phyloP scores from a whole-genome alignment of 1,140 invertebrate genomes.

The Pseudomyrmex dendroicus region DNA sequence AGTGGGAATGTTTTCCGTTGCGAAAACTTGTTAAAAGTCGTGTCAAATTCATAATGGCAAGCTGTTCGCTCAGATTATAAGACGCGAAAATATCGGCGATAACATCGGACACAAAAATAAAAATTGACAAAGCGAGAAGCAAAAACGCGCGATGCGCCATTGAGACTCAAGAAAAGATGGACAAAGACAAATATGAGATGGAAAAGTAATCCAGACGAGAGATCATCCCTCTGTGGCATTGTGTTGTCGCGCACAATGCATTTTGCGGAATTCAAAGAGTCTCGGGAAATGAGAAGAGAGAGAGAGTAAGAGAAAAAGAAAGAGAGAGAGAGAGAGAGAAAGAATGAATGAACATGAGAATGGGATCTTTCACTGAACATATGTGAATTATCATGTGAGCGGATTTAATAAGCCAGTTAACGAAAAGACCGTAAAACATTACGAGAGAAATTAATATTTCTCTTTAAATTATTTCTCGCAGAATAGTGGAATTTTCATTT shows the following conservation, averaged over 20 bases:
- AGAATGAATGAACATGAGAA: slow-evolving; percentile 17
- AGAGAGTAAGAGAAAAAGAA: too few relatives aligned
- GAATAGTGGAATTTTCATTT: not conserved
- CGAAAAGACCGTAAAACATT: slow-evolving; percentile 41
- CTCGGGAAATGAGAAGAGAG: not conserved
- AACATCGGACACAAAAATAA: slow-evolving; percentile 5
- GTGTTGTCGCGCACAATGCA: slow-evolving; percentile 53
- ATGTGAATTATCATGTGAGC: slow-evolving; percentile 18
- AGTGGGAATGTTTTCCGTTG: not conserved
- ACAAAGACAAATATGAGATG: slow-evolving; percentile 42
- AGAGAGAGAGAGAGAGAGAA: too few relatives aligned
- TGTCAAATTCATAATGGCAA: not conserved
- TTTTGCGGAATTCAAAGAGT: slow-evolving; percentile 59
- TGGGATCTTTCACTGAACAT: not conserved
- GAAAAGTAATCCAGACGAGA: slow-evolving; percentile 43
- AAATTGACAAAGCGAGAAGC: not conserved
- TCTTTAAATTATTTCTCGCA: too few relatives aligned
- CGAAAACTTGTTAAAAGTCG: too few relatives aligned
- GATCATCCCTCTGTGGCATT: slow-evolving; percentile 41
- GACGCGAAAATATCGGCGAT: not conserved
- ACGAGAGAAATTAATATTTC: slow-evolving; percentile 27
- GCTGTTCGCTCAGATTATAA: not conserved
- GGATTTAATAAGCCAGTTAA: slow-evolving; percentile 39
- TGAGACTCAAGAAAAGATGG: slow-evolving; percentile 16
- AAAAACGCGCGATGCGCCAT: slow-evolving; percentile 34